A percentile compares a stretch with the other conserved stretches of the same genome.
Evolutionary conservation across 1,140 invertebrate genomes (phyloP).

Genomic region (Gryllus bimaculatus): DNA sequence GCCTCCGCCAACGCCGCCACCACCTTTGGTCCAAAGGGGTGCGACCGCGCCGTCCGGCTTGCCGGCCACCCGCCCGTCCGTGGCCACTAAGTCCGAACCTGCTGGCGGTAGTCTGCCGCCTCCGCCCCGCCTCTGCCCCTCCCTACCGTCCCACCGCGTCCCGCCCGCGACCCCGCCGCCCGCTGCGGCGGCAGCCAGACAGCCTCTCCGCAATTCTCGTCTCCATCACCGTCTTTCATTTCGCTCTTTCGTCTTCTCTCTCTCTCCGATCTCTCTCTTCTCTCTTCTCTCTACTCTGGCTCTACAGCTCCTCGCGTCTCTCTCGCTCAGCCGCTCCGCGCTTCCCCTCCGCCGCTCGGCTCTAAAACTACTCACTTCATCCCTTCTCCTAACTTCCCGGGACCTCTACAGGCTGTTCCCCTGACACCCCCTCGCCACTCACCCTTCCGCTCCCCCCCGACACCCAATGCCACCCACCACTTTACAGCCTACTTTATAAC

Average conservation of each 20-base stretch:
- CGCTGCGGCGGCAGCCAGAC: background rate
- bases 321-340: background rate
- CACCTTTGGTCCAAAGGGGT: background rate
- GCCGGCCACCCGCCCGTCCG: no score
- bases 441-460: no score
- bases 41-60: background rate
- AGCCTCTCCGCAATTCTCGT: background rate
- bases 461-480: no score
- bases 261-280: background rate
- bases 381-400: constrained; percentile 8
- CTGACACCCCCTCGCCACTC: constrained; percentile 19
- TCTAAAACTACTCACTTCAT: background rate
- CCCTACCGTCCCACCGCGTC: no score
- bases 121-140: background rate
- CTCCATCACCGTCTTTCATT: background rate
- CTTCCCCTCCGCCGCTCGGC: background rate
- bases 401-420: constrained; percentile 24
- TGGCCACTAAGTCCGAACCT: background rate
- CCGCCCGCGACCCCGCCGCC: no score
- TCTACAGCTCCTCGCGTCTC: no score
- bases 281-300: no score
- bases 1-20: background rate
- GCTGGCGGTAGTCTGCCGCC: background rate
- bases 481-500: no score
- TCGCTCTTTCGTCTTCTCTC: constrained; percentile 5